Percentiles rank a stretch among this genome's conserved stretches.
These are phyloP conservation scores for Sarcophaga peregrina DNA, from an alignment of 1,140 invertebrate species.

Conservation along the genomic window DNA sequence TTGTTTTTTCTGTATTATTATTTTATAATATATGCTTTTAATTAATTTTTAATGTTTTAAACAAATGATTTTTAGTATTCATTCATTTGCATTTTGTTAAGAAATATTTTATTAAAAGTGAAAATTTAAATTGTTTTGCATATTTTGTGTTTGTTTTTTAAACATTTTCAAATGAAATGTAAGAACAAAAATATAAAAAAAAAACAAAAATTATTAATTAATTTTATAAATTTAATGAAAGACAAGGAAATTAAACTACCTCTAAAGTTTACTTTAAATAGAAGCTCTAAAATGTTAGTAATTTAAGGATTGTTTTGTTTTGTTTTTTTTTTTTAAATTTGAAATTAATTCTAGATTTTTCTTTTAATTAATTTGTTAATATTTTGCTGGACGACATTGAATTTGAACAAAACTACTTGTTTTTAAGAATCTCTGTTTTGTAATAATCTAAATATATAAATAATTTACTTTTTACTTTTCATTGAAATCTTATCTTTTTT, in stretches of 20 bases:
- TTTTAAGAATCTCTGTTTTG: background rate
- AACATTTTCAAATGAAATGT: too few relatives aligned
- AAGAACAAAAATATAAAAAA: too few relatives aligned
- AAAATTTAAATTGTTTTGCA: too few relatives aligned
- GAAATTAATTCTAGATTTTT: slow-evolving; percentile 47
- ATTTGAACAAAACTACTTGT: slow-evolving; percentile 46
- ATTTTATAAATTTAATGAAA: background rate
- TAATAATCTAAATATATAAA: slow-evolving; percentile 34
- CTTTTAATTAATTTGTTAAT: slow-evolving; percentile 43
- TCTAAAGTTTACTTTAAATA: slow-evolving; percentile 5
- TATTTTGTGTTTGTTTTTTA: too few relatives aligned
- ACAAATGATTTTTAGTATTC: background rate
- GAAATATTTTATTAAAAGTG: too few relatives aligned
- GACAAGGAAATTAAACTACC: background rate
- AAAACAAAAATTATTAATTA: too few relatives aligned
- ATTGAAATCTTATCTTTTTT: slow-evolving; percentile 48
- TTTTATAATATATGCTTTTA: too few relatives aligned
- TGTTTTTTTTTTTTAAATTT: slow-evolving; percentile 3
- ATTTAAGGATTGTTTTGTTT: slow-evolving; percentile 24
- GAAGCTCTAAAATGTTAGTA: slow-evolving; percentile 29
- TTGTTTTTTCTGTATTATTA: too few relatives aligned
- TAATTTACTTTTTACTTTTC: slow-evolving; percentile 50
- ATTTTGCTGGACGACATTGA: slow-evolving; percentile 48
- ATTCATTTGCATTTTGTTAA: too few relatives aligned
- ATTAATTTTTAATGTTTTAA: background rate